phyloP scores from a whole-genome alignment of 2,797 vertebrate species.

The Trematomus bernacchii region DNA sequence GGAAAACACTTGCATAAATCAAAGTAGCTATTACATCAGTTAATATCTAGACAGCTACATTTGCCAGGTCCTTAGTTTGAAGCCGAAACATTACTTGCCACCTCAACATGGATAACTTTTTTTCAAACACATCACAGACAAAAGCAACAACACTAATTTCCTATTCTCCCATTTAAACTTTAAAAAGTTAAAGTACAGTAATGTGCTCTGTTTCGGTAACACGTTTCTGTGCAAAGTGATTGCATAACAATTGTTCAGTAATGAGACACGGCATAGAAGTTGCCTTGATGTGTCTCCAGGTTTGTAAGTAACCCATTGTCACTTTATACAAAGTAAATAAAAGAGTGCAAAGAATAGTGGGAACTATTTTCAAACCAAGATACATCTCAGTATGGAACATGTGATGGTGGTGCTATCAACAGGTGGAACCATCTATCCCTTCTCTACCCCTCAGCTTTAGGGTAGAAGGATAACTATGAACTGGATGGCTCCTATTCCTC shows the following conservation, averaged over 20 bases:
- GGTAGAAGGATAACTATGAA: too few relatives aligned
- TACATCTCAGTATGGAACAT: too few relatives aligned
- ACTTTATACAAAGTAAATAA: too few relatives aligned
- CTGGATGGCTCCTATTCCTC: too few relatives aligned
- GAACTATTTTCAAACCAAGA: neutral
- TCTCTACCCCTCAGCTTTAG: too few relatives aligned
- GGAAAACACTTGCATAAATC: neutral
- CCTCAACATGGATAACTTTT: neutral
- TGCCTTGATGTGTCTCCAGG: neutral
- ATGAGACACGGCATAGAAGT: neutral
- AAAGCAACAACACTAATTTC: too few relatives aligned
- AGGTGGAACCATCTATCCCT: neutral
- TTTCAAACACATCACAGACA: too few relatives aligned
- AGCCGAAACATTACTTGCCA: neutral
- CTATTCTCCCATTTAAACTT: too few relatives aligned
- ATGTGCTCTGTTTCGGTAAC: neutral
- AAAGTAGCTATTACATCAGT: neutral
- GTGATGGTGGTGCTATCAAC: neutral
- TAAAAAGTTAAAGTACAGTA: neutral
- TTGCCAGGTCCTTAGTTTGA: neutral
- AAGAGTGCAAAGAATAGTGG: neutral
- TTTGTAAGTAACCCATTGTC: neutral
- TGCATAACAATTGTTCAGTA: neutral
- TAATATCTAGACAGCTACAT: neutral
- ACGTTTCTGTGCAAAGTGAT: neutral